Evolutionary conservation across 2,797 vertebrate species (phyloP), one percentile per base, ranked within the genome.

Genomic region (Lagorchestes hirsutus): DNA sequence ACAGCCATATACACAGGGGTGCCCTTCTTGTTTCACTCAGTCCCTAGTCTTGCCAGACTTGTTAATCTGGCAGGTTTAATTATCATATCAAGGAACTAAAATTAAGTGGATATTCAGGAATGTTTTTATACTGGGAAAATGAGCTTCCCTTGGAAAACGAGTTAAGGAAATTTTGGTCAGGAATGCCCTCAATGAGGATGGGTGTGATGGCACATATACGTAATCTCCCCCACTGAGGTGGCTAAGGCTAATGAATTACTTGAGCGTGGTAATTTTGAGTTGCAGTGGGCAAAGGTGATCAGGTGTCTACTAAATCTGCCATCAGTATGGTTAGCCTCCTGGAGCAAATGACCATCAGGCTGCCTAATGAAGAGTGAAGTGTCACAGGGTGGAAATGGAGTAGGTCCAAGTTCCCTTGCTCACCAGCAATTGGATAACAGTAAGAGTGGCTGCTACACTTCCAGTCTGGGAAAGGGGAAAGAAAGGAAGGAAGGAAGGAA

Each of bases 391-490:
- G 13, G 74, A 82, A 82, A 74, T 74, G 14, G 16, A 74, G 67
- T n/a, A 40, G 67, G 18, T 8, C 67, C n/a, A 82, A 74, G n/a
- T 46, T 82, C 40, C 74, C 3, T 82, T 46, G 74, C 18, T 82
- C 74, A 82, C 46, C 40, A 27, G 22, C 8, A 82, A 82, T 46
- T 46, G 40, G n/a, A 46, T 74, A 22, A 40, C 28, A 67, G 13
- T 67, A 31, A 67, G 62, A 67, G 1, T 67, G 34, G 34, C 59
- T 62, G 31, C 11, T 62, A 62, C 4, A 62, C 4, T n/a, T 67
- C 14, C 14, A n/a, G 34, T n/a, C 34, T n/a, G 34, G 14, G 14
- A 0, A n/a, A n/a, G 1, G 6, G 0, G n/a, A 6, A 5, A 18
- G 12, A 67, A n/a, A 6, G 4, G 18, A 16, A n/a, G 13, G 16